Percentiles rank a stretch among this genome's conserved stretches.
Conservation (phyloP, 2,113 vertebrate genomes). For the Paracanthobrama guichenoti region DNA sequence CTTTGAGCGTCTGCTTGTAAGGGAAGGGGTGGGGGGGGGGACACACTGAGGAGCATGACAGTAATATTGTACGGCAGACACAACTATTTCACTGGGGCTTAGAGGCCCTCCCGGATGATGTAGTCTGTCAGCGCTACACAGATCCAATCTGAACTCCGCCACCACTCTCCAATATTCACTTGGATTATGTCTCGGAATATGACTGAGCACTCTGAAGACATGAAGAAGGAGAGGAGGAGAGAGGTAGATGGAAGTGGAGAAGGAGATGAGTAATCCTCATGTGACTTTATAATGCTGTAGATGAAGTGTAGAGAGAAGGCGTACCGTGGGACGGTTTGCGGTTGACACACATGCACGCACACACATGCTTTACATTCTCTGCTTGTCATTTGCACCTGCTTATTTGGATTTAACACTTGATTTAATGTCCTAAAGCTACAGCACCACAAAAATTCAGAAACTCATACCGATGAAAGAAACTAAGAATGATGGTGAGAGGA, state of each 20-base stretch:
- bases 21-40: not conserved
- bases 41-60: constrained; percentile 62
- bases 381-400: constrained; percentile 50
- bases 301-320: constrained; percentile 40
- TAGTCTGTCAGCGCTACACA: constrained; percentile 68
- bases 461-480: constrained; percentile 2
- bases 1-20: constrained; percentile 52
- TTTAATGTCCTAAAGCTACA: constrained; percentile 46
- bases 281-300: constrained; percentile 37
- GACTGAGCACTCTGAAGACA: constrained; percentile 47
- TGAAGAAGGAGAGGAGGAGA: constrained; percentile 24
- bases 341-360: constrained; percentile 27
- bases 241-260: constrained; percentile 19
- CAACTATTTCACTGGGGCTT: constrained; percentile 64
- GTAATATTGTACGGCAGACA: constrained; percentile 68
- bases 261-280: constrained; percentile 45
- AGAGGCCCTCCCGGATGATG: constrained; percentile 63
- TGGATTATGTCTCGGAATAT: constrained; percentile 59
- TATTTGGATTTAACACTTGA: constrained; percentile 45
- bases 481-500: constrained; percentile 16
- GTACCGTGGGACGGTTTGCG: constrained; percentile 36
- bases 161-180: constrained; percentile 57
- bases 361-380: constrained; percentile 40
- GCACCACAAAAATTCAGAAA: constrained; percentile 24
- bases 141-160: constrained; percentile 66